Evolutionary conservation across 2,888 invertebrate species (phyloP), one percentile per base, ranked within the genome.

Genomic region (Agriopis aurantiaria): DNA sequence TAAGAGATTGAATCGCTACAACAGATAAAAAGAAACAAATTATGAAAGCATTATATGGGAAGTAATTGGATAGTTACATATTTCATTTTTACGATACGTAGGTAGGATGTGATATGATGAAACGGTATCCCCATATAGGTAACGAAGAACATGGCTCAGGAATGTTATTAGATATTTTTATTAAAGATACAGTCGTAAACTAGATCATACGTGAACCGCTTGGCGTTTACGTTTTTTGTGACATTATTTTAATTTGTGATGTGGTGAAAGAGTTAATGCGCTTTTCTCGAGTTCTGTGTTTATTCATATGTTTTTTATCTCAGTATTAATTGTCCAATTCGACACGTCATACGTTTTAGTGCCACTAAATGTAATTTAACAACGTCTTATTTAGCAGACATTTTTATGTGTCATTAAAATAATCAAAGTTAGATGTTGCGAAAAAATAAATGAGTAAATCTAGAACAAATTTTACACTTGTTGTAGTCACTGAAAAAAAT

Each of bases 131-230:
- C 84, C 84, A 74, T 78, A 75, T 75, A 82, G 80, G 80, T 84
- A 80, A 86, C 83, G 77, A 82, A 81, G 82, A 84, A 88, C 88
- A 89, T 73, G 85, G 84, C 80, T 85, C 80, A 64, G 90, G 90
- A 91, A 91, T 90, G 89, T 88, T 89, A 91, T 90, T 88, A 90
- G 85, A 89, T 80, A 88, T 87, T 91, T 90, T 91, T 91, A 91
- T 91, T 88, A 86, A 86, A 88, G 86, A 82, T 84, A 75, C 72
- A 82, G 85, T 89, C 89, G 85, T 91, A 91, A 92, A 92, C 75
- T 78, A 82, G 88, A 89, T 85, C 87, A 82, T 87, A 86, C 80
- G 82, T 78, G 79, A 79, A 81, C 80, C 82, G 81, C 84, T 84
- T 78, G 81, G 74, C 78, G 82, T 85, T 82, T 76, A 78, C 73